These are phyloP conservation scores for Parambassis ranga DNA, from an alignment of 2,797 vertebrate genomes.

Conservation along the genomic window DNA sequence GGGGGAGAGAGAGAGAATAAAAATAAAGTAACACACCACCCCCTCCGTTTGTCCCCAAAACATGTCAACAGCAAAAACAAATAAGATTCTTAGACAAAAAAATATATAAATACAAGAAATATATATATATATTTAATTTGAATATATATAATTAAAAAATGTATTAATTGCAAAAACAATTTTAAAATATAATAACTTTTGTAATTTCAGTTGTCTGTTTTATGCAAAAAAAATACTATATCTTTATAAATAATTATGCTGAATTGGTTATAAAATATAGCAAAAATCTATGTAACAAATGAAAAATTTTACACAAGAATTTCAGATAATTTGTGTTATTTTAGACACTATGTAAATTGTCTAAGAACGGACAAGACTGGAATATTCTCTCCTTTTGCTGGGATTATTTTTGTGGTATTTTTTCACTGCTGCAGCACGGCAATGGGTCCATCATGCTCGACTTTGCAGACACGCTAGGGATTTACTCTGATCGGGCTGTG, in stretches of 20 bases:
- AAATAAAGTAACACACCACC: constrained; percentile 61
- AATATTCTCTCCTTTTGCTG: constrained; percentile 3
- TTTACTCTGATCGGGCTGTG: constrained; percentile 54
- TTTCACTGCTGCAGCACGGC: constrained; percentile 34
- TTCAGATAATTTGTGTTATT: neutral
- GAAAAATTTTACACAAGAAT: too few species aligned
- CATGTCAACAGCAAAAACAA: constrained; percentile 32
- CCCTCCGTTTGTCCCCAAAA: constrained; percentile 20
- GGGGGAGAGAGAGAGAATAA: constrained; percentile 30
- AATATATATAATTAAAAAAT: too few species aligned
- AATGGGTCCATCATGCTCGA: constrained; percentile 55
- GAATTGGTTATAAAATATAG: too few species aligned
- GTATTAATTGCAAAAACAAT: too few species aligned
- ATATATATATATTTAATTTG: too few species aligned
- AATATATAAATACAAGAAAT: neutral
- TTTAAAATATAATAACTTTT: too few species aligned
- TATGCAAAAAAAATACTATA: too few species aligned
- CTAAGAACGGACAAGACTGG: neutral
- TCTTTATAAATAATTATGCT: too few species aligned
- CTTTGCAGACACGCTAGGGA: constrained; percentile 57
- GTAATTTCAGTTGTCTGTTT: too few species aligned
- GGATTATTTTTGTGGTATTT: neutral
- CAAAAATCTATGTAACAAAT: neutral
- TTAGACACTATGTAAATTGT: neutral
- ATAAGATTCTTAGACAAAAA: constrained; percentile 4